phyloP scores from a whole-genome alignment of 2,113 vertebrate species.

The Hypocryptadius cinnamomeus region DNA sequence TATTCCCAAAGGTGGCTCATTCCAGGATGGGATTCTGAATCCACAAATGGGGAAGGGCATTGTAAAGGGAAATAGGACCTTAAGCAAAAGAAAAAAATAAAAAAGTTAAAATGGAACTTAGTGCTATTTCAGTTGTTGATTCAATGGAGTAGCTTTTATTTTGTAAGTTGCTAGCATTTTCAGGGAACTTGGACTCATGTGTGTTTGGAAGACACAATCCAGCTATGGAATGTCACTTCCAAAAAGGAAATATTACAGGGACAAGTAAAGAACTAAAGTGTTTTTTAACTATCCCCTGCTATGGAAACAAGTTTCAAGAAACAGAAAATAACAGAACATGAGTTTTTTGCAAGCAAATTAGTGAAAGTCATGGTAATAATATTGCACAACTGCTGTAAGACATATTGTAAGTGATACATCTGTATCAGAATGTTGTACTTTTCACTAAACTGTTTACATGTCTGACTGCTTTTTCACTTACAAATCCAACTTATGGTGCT shows the following conservation, averaged over 20 bases:
- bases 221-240: neutral
- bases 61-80: neutral
- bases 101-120: neutral
- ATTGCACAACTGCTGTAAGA: neutral
- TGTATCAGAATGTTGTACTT: neutral
- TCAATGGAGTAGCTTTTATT: neutral
- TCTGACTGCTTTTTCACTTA: neutral
- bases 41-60: neutral
- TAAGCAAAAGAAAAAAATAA: neutral
- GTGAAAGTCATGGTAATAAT: neutral
- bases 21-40: neutral
- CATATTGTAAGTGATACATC: neutral
- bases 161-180: neutral
- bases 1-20: neutral
- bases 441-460: neutral
- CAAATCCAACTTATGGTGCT: neutral
- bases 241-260: neutral
- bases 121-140: neutral
- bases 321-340: neutral
- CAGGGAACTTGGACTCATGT: fast-evolving
- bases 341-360: neutral
- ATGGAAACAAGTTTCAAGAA: neutral
- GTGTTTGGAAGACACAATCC: neutral
- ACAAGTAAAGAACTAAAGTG: neutral
- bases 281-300: neutral